Percentiles rank a stretch among this genome's conserved stretches.
phyloP scores from a whole-genome alignment of 2,113 vertebrate genomes.

The Mohoua ochrocephala region DNA sequence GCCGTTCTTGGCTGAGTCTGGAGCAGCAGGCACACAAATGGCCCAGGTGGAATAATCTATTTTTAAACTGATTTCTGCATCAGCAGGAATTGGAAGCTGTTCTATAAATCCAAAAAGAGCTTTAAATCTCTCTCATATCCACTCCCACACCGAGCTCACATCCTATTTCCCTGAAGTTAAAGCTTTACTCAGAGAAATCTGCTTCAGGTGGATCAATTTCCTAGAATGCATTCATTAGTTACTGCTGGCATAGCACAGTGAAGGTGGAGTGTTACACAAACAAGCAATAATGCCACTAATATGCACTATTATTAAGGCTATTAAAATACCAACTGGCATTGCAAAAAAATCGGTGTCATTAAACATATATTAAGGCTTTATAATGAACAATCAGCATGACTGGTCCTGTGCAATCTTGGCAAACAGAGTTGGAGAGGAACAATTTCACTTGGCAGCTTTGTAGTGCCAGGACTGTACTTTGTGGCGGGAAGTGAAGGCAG shows the following conservation, averaged over 20 bases:
- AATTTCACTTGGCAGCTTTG: not conserved
- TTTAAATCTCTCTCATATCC: not conserved
- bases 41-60: not conserved
- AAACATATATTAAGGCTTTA: not conserved
- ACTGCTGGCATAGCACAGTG: not conserved
- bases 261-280: not conserved
- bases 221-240: not conserved
- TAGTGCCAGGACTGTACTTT: not conserved
- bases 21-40: not conserved
- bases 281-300: not conserved
- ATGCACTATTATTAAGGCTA: not conserved
- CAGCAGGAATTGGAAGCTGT: not conserved
- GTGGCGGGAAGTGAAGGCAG: not conserved
- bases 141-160: not conserved
- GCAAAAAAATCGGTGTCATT: not conserved
- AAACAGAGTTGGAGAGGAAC: not conserved
- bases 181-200: not conserved
- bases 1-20: not conserved
- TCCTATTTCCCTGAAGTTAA: not conserved
- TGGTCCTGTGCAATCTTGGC: not conserved
- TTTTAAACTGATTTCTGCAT: conserved; percentile 9
- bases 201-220: not conserved
- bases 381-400: not conserved
- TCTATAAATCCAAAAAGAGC: not conserved
- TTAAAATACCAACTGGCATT: not conserved